phyloP scores from a whole-genome alignment of 2,113 vertebrate genomes.

The Myrmophylax atrothorax region DNA sequence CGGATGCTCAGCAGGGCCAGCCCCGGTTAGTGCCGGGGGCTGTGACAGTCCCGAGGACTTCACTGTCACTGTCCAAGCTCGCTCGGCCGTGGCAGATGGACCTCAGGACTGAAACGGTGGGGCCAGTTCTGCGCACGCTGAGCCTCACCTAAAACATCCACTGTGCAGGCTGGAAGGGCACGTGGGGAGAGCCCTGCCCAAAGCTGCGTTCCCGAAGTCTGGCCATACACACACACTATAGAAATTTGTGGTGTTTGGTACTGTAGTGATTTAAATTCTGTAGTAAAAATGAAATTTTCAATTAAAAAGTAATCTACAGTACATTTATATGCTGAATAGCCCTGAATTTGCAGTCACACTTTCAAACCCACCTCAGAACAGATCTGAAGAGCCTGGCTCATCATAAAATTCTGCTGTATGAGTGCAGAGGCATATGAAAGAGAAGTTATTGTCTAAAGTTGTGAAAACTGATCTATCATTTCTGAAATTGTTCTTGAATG shows the following conservation, averaged over 20 bases:
- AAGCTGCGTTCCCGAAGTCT: too few species aligned
- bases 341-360: slow-evolving; percentile 33
- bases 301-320: slow-evolving; percentile 13
- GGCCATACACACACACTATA: not conserved
- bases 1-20: too few species aligned
- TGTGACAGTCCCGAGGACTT: too few species aligned
- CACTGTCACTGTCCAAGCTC: too few species aligned
- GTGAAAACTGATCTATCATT: not conserved
- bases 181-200: too few species aligned
- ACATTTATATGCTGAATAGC: slow-evolving; percentile 23
- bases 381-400: not conserved
- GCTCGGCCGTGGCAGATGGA: too few species aligned
- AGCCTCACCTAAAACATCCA: too few species aligned
- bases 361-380: slow-evolving; percentile 19
- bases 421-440: not conserved
- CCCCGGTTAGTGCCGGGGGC: too few species aligned
- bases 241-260: not conserved
- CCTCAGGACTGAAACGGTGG: too few species aligned
- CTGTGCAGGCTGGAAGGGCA: too few species aligned
- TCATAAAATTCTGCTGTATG: not conserved
- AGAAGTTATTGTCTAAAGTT: not conserved
- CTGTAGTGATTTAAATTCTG: not conserved
- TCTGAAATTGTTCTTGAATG: not conserved
- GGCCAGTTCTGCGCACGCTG: too few species aligned
- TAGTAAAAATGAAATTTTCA: slow-evolving; percentile 48